Base-by-base conservation (phyloP, 2,888 invertebrate genomes). In the Diarsia mendica region DNA sequence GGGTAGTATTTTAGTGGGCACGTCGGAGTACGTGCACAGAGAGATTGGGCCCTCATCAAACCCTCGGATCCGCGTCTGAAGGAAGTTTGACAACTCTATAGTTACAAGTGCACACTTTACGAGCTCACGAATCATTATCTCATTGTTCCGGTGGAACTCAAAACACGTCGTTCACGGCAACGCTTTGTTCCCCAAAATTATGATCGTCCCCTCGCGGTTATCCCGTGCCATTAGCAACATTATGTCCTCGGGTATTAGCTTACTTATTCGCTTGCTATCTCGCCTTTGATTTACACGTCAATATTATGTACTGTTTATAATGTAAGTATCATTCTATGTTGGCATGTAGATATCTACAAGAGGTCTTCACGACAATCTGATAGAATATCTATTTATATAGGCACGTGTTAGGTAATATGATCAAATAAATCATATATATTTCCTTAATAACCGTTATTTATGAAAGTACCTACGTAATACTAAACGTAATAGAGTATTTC, bases 151-250 rank as follows among this genome's bases (percentile, higher is more conserved):
- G 78, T 82, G 91, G 90, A 92, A 89, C 92, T 93, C 91, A 89
- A 90, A 93, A 92, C 92, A 92, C 92, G 92, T 91, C 92, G 91
- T 93, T 93, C 92, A 91, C 89, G 90, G 88, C 84, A 83, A 87
- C 87, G 93, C 93, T 93, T 95, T 96, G 95, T 95, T 94, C 92
- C 77, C 85, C 87, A 89, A 92, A 95, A 93, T 95, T 95, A 95
- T 94, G 95, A 93, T 94, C 92, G 92, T 92, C 92, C 93, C 92
- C 91, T 90, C 89, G 88, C 89, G 88, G 92, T 93, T 94, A 94
- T 94, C 92, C 93, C 89, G 84, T 80, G 89, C 92, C 93, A 93
- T 95, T 95, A 93, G 92, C 91, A 92, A 93, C 92, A 93, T 94
- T 93, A 94, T 92, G 92, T 94, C 91, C 89, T 87, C 88, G 89